These are phyloP conservation scores for Erithacus rubecula DNA, from an alignment of 2,797 vertebrate genomes.

Conservation along the genomic window DNA sequence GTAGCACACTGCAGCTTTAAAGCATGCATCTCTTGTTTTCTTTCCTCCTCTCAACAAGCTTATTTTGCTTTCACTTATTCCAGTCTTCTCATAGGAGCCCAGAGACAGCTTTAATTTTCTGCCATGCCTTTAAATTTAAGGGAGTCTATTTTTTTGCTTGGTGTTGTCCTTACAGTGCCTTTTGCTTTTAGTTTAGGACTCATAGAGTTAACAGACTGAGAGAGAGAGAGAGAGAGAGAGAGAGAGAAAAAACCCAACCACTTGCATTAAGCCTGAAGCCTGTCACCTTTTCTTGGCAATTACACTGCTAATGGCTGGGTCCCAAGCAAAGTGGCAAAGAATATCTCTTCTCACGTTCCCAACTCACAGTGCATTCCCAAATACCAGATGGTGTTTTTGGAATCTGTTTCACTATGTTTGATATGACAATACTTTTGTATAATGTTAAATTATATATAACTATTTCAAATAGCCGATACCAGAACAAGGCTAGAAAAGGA, in stretches of 20 bases:
- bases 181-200: constrained; percentile 70
- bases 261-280: constrained; percentile 84
- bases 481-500: constrained; percentile 74
- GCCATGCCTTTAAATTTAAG: constrained; percentile 32
- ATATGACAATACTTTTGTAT: constrained; percentile 88
- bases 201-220: constrained; percentile 76
- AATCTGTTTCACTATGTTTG: constrained; percentile 89
- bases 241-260: constrained; percentile 37
- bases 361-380: constrained; percentile 84
- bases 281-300: constrained; percentile 97
- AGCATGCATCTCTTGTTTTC: constrained; percentile 53
- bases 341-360: constrained; percentile 89
- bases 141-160: neutral
- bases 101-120: neutral
- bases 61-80: constrained; percentile 43
- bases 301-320: constrained; percentile 87
- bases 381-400: constrained; percentile 98
- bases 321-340: constrained; percentile 90
- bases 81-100: neutral
- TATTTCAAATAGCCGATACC: constrained; percentile 78
- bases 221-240: constrained; percentile 30
- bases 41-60: constrained; percentile 50
- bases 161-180: constrained; percentile 48
- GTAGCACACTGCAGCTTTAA: constrained; percentile 59
- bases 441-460: constrained; percentile 88